Conservation (phyloP, 2,113 vertebrate species). For the Ardeotis arabs region DNA sequence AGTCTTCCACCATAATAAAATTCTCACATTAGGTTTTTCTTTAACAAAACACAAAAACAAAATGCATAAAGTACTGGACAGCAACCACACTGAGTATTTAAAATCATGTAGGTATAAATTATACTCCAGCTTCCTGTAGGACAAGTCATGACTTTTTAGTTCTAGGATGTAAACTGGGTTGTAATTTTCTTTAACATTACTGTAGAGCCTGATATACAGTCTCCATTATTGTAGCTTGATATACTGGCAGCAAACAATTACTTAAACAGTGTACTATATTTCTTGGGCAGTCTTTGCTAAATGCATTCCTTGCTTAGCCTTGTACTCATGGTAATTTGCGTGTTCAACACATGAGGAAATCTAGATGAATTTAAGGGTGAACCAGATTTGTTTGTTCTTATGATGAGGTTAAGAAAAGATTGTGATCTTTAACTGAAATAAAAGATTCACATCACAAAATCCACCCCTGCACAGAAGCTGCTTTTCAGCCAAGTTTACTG, state of each 20-base stretch:
- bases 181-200: neutral
- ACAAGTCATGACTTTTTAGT: neutral
- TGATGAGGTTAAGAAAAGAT: neutral
- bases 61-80: neutral
- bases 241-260: neutral
- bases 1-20: neutral
- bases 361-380: neutral
- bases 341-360: neutral
- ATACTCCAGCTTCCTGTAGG: neutral
- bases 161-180: neutral
- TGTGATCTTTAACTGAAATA: neutral
- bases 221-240: neutral
- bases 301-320: neutral
- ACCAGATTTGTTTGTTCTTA: neutral
- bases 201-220: neutral
- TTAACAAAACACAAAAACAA: neutral
- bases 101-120: neutral
- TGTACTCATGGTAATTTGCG: neutral
- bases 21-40: neutral
- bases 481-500: neutral
- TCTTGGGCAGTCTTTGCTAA: neutral
- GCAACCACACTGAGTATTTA: neutral
- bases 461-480: neutral
- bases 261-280: neutral
- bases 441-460: neutral